Evolutionary conservation across 2,888 invertebrate genomes (phyloP).

Genomic region (Smittia aterrima): DNA sequence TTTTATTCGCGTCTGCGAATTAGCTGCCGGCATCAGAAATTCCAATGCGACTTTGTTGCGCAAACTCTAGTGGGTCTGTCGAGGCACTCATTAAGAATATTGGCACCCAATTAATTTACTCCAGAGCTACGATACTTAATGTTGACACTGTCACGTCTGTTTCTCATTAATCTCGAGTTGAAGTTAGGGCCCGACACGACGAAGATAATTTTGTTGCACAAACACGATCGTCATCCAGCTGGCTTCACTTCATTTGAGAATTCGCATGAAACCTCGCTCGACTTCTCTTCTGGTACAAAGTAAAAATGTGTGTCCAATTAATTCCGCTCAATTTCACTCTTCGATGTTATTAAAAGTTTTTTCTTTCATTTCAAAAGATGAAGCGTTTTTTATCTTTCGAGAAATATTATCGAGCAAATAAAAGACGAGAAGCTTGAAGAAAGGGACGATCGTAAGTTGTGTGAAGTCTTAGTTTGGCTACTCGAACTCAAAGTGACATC

Average conservation of each 20-base stretch:
- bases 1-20: constrained; percentile 1
- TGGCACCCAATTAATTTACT: constrained; percentile 1
- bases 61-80: neutral
- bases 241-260: no score
- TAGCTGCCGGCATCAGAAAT: neutral
- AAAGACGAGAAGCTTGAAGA: no score
- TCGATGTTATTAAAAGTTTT: neutral
- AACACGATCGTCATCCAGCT: no score
- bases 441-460: no score
- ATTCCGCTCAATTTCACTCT: no score
- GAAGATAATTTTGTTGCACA: no score
- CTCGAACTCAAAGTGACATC: no score
- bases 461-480: no score
- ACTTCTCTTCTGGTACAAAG: no score
- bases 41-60: constrained; percentile 1
- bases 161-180: constrained; percentile 9
- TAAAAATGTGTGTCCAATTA: no score
- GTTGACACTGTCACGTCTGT: constrained; percentile 13
- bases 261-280: no score
- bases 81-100: neutral
- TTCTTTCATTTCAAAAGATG: neutral
- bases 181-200: neutral
- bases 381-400: neutral
- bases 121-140: neutral
- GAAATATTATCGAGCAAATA: no score